Percentiles rank a stretch among this genome's conserved stretches.
phyloP scores from a whole-genome alignment of 2,797 vertebrate species.

The Phrynocephalus vlangalii region DNA sequence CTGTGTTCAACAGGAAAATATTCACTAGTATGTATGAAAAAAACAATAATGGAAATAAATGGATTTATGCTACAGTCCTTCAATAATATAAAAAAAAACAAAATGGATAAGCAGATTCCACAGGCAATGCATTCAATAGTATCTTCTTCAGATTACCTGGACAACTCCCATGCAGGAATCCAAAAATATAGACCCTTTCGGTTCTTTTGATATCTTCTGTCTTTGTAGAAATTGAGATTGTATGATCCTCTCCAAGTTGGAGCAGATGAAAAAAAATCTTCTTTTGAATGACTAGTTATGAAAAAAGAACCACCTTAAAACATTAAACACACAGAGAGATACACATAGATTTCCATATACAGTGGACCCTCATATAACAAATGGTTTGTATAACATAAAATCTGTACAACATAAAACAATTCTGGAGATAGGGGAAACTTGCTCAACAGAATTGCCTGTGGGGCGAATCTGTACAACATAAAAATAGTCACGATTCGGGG shows the following conservation, averaged over 20 bases:
- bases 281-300: slow-evolving; percentile 94
- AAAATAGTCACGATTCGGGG: too few species aligned
- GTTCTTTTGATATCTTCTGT: slow-evolving; percentile 98
- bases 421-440: too few species aligned
- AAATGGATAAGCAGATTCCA: not conserved
- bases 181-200: slow-evolving; percentile 98
- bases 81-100: not conserved
- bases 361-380: too few species aligned
- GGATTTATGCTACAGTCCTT: not conserved
- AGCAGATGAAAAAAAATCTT: slow-evolving; percentile 97
- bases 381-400: too few species aligned
- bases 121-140: slow-evolving; percentile 6
- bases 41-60: not conserved
- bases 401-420: too few species aligned
- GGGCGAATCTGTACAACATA: too few species aligned
- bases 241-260: slow-evolving; percentile 98
- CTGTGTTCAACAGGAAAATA: not conserved
- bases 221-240: slow-evolving; percentile 99
- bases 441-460: too few species aligned
- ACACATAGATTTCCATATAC: not conserved
- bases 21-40: not conserved
- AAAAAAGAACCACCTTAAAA: slow-evolving; percentile 30
- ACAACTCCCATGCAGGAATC: slow-evolving; percentile 98
- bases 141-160: slow-evolving; percentile 82
- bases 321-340: not conserved